Evolutionary conservation across 2,113 vertebrate species (phyloP).

Genomic region (Okapia johnstoni): DNA sequence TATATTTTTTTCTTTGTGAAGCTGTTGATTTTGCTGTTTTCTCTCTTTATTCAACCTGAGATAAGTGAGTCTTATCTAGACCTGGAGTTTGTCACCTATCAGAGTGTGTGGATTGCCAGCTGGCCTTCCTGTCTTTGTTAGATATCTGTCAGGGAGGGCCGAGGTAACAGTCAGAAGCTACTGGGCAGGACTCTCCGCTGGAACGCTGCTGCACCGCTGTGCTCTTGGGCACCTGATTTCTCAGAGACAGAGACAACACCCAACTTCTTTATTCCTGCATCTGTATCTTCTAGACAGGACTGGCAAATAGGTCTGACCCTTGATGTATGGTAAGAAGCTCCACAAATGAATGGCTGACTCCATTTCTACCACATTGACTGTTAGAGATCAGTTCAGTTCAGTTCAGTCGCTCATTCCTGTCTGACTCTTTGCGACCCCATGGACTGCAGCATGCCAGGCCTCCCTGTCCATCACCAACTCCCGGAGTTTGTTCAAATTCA

Average conservation of each 20-base stretch:
- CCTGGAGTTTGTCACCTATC: not conserved
- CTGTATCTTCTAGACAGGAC: not conserved
- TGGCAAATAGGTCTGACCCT: not conserved
- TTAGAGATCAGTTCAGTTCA: too few species aligned
- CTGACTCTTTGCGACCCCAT: accelerated
- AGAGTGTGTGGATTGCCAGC: not conserved
- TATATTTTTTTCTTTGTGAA: not conserved
- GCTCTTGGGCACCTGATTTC: not conserved
- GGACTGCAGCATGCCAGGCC: not conserved
- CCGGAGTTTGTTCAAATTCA: not conserved
- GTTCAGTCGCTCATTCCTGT: accelerated
- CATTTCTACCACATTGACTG: not conserved
- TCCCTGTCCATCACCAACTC: not conserved
- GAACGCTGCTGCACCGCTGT: accelerated
- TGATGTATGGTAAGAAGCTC: accelerated
- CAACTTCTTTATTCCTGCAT: not conserved
- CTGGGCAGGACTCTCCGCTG: accelerated
- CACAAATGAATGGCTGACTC: not conserved
- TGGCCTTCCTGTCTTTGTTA: not conserved
- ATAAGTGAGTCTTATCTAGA: not conserved
- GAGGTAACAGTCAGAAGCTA: not conserved
- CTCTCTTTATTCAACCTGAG: not conserved
- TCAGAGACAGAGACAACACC: not conserved
- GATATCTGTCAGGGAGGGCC: accelerated
- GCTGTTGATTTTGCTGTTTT: not conserved